Conservation (phyloP, 2,797 vertebrate species). For the Manis crassicaudata region DNA sequence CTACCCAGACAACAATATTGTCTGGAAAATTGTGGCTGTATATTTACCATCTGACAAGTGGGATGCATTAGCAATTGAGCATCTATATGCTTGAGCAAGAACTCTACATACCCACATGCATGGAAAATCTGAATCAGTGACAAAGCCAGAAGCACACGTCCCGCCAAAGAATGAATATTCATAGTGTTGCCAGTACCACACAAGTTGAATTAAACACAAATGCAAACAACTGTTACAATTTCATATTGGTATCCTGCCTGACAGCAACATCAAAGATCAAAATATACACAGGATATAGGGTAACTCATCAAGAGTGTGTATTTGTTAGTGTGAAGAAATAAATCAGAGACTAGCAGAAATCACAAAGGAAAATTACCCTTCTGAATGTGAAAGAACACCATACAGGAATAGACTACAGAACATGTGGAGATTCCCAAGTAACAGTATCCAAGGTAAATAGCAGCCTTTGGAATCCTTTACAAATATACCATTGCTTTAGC, state of each 20-base stretch:
- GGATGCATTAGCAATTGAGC: constrained; percentile 51
- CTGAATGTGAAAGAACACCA: constrained; percentile 57
- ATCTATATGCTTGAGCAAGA: constrained; percentile 53
- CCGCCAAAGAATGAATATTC: constrained; percentile 78
- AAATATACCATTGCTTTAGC: constrained; percentile 67
- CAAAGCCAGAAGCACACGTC: constrained; percentile 68
- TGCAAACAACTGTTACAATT: constrained; percentile 69
- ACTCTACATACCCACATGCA: constrained; percentile 56
- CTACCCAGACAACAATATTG: neutral
- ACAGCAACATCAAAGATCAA: constrained; percentile 78
- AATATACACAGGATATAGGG: constrained; percentile 63
- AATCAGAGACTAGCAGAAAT: constrained; percentile 8
- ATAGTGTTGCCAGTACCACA: constrained; percentile 78
- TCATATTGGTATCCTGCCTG: constrained; percentile 53
- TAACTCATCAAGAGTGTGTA: constrained; percentile 59
- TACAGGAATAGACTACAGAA: constrained; percentile 30
- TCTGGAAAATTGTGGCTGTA: constrained; percentile 25
- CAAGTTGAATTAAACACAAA: constrained; percentile 80
- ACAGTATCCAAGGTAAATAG: constrained; percentile 56
- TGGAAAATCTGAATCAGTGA: constrained; percentile 79
- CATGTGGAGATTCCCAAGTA: constrained; percentile 10
- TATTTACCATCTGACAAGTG: constrained; percentile 57
- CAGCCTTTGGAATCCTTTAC: constrained; percentile 47
- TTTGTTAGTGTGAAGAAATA: constrained; percentile 52
- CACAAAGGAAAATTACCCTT: constrained; percentile 48